Conservation (phyloP, 2,113 vertebrate species). For the Panthera uncia region DNA sequence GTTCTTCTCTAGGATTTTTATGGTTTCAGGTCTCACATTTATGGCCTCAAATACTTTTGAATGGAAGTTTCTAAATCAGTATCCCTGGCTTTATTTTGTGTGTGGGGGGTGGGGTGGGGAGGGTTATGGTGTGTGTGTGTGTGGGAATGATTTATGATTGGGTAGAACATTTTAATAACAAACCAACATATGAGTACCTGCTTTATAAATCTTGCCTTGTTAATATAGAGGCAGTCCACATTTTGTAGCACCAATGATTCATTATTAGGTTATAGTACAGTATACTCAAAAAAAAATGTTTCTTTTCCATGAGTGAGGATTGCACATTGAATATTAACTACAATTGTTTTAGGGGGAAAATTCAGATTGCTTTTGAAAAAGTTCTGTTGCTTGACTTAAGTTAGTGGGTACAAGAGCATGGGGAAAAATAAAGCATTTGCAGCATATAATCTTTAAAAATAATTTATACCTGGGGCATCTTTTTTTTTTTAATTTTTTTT, state of each 20-base stretch:
- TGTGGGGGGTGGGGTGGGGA: too few species aligned
- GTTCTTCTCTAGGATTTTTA: not conserved
- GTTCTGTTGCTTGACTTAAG: not conserved
- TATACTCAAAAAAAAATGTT: not conserved
- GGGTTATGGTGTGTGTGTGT: not conserved
- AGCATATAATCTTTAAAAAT: not conserved
- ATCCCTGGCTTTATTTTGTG: not conserved
- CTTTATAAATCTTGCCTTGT: not conserved
- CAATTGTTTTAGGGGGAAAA: not conserved
- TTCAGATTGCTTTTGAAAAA: not conserved
- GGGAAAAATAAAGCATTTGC: not conserved
- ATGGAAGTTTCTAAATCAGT: not conserved
- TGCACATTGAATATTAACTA: not conserved
- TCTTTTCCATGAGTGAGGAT: not conserved
- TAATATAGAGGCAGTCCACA: not conserved
- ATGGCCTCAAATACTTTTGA: not conserved
- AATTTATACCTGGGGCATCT: not conserved
- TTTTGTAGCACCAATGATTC: not conserved
- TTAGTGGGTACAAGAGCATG: not conserved
- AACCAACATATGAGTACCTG: not conserved
- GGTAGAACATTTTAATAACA: not conserved
- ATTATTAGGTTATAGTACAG: not conserved
- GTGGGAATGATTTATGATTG: not conserved
- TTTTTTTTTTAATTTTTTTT: rapidly evolving
- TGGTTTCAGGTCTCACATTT: not conserved